Evolutionary conservation across 2,888 invertebrate genomes (phyloP), one percentile per base, ranked within the genome.

Genomic region (Drosophila vallismaia): DNA sequence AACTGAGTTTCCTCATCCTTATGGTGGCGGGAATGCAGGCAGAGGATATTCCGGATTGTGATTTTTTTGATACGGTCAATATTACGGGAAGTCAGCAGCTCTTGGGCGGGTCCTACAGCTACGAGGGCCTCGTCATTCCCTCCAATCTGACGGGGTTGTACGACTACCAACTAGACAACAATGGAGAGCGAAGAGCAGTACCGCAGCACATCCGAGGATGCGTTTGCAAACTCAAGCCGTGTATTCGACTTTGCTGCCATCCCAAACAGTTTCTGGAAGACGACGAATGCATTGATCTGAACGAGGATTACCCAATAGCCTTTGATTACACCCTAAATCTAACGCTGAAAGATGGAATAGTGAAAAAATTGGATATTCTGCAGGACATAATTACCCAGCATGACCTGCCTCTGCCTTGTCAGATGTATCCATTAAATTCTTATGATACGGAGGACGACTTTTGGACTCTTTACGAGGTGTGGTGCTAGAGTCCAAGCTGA

Each of bases 221-320:
- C 49, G 60, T 80, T 9, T 89, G 89, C 58, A 26, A 79, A 26
- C 24, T 89, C 4, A 88, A 80, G 56, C 57, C 86, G 0, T 91
- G 91, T 60, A 74, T 91, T 3, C 83, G 89, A 5, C 76, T 87
- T 31, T 88, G 88, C 49, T 89, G 88, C 36, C 24, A 56, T 33
- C 42, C 54, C 19, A 33, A 49, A 8, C 26, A 44, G 36, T 2
- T 19, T 4, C 9, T 36, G 19, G n/a, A n/a, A 0, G 10, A 1
- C 1, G 10, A 1, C 4, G 0, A 9, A 7, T 33, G 50, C 19
- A n/a, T 10, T 4, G 38, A 12, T 10, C 46, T 45, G 1, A 19
- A 36, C 24, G 7, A 40, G 0, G 28, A 46, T 10, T 0, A 4
- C 5, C 26, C 6, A 2, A n/a, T 4, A 49, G 59, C 19, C 19